Evolutionary conservation across 2,797 vertebrate species (phyloP).

Genomic region (Hippopotamyrus pictus): DNA sequence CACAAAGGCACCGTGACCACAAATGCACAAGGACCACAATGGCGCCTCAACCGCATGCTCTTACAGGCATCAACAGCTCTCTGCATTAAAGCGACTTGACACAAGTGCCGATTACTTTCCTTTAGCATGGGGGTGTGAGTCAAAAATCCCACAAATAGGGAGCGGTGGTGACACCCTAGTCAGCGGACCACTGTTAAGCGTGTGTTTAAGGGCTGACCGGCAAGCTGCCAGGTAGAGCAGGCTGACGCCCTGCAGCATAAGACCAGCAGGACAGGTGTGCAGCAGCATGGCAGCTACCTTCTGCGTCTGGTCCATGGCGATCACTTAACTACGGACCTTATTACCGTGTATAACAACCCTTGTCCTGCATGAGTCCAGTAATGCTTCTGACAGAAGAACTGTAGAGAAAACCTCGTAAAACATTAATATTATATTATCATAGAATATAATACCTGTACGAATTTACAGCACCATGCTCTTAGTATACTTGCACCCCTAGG

Average conservation of each 20-base stretch:
- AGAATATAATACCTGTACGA: background rate
- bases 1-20: too few species aligned
- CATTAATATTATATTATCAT: background rate
- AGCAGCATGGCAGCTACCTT: background rate
- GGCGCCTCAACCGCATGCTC: background rate
- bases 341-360: background rate
- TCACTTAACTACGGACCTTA: background rate
- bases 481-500: background rate
- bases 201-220: conserved; percentile 38
- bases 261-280: background rate
- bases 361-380: background rate
- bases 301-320: background rate
- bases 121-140: background rate
- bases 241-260: conserved; percentile 9
- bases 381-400: background rate
- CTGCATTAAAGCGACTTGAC: background rate
- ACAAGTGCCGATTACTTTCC: background rate
- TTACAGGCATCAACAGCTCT: background rate
- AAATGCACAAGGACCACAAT: background rate
- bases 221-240: conserved; percentile 23
- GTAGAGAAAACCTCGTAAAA: background rate
- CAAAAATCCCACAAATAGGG: conserved; percentile 1
- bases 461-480: background rate
- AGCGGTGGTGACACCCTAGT: background rate
- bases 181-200: conserved; percentile 36